Evolutionary conservation across 2,888 invertebrate genomes (phyloP), one percentile per base, ranked within the genome.

Genomic region (Agrilus cyanescens): DNA sequence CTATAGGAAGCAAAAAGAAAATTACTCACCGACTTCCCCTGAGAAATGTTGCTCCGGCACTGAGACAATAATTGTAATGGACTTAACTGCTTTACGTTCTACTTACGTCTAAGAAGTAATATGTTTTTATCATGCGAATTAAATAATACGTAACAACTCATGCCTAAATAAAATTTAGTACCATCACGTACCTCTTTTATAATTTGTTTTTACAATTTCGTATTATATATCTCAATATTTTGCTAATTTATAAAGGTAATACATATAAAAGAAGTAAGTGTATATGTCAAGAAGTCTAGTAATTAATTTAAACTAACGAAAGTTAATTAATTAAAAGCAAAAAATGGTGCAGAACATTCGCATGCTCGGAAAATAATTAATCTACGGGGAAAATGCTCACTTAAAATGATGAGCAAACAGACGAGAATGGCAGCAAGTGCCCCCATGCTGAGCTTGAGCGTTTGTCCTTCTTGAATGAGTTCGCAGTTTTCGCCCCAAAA

Each of bases 341-440:
- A 25, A 25, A 25, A 25, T 4, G 2, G 7, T 33, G 12, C 3
- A 12, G n/a, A 33, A 14, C 4, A 1, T 13, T 33, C 15, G 33
- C 13, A 14, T 15, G 15, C 15, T 7, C 12, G 15, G 33, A 13
- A 33, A 33, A 33, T 15, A 33, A 2, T 33, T 15, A 33, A 2
- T 33, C 13, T 33, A 14, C 13, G 12, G 33, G 32, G 38, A 34
- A 25, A 46, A 57, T 63, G 83, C 90, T 89, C 81, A 96, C 96
- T 85, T 70, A 96, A 81, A 62, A 97, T 90, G 68, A 94, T 88
- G 69, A 95, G 81, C 62, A 96, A 82, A 73, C 95, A 96, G 71
- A 96, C 89, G 67, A 97, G 79, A 67, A 98, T 96, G 63, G 95
- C 94, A 50, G 95, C 91, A 57, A 98, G 76, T 49, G 96, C 96